A percentile compares a stretch with the other conserved stretches of the same genome.
phyloP scores from a whole-genome alignment of 2,888 invertebrate genomes.

The Limnephilus marmoratus region DNA sequence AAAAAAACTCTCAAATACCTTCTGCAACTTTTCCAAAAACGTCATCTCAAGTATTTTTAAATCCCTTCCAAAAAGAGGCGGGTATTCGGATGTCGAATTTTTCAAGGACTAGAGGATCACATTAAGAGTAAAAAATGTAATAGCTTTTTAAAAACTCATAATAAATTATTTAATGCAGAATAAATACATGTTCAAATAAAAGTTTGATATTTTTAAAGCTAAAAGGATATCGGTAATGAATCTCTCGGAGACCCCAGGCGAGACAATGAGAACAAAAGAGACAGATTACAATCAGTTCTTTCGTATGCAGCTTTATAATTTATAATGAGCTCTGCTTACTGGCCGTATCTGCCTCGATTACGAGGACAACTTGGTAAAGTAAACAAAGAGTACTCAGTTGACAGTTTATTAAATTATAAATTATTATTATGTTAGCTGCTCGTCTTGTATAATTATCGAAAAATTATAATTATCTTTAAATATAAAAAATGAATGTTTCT shows the following conservation, averaged over 20 bases:
- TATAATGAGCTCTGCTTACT: constrained; percentile 62
- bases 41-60: no score
- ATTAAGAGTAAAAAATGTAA: no score
- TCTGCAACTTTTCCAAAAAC: no score
- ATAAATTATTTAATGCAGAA: no score
- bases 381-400: background rate
- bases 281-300: constrained; percentile 55
- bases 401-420: background rate
- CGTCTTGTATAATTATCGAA: no score
- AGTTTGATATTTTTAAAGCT: background rate
- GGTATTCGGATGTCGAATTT: no score
- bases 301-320: constrained; percentile 27
- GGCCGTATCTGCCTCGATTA: constrained; percentile 54
- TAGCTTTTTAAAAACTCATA: no score
- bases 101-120: no score
- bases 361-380: background rate
- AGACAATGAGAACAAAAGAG: constrained; percentile 62
- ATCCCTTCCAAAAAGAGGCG: no score
- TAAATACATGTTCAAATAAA: background rate
- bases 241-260: constrained; percentile 39
- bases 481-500: no score
- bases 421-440: background rate
- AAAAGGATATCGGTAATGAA: constrained; percentile 23
- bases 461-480: no score
- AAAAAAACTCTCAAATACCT: no score